These are phyloP conservation scores for Lonchura striata DNA, from an alignment of 2,113 vertebrate genomes.

Conservation along the genomic window DNA sequence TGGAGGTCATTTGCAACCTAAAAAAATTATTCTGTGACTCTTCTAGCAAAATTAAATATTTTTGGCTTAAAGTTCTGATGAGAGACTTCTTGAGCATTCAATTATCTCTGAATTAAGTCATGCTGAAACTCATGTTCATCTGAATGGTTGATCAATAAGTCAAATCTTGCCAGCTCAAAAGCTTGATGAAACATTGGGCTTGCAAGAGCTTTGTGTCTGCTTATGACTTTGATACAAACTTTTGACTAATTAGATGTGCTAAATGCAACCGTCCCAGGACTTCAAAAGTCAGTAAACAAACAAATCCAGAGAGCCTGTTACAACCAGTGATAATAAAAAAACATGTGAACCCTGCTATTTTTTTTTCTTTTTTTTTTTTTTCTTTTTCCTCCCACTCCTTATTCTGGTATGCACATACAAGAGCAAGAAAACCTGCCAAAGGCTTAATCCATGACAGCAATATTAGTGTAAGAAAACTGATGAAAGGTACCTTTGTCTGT, in stretches of 20 bases:
- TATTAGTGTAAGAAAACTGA: slow-evolving; percentile 39
- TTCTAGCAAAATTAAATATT: neutral
- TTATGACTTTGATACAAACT: neutral
- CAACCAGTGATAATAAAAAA: neutral
- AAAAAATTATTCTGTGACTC: neutral
- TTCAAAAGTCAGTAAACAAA: neutral
- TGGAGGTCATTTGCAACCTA: neutral
- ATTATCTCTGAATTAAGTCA: neutral
- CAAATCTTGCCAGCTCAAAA: slow-evolving; percentile 14
- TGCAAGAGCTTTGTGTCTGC: neutral
- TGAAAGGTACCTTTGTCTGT: slow-evolving; percentile 70
- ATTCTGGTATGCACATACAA: slow-evolving; percentile 48
- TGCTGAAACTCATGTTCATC: neutral
- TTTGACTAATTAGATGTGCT: neutral
- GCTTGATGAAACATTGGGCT: slow-evolving; percentile 11
- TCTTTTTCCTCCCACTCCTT: neutral
- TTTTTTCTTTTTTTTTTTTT: neutral
- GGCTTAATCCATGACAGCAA: slow-evolving; percentile 67
- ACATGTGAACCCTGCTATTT: neutral
- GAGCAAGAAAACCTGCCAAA: slow-evolving; percentile 61
- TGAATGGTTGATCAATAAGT: neutral
- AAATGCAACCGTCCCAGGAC: neutral
- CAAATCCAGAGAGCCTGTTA: neutral
- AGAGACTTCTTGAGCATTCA: neutral
- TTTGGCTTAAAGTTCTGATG: neutral